These are phyloP conservation scores for Odocoileus hemionus DNA, from an alignment of 2,113 vertebrate genomes.

Conservation along the genomic window DNA sequence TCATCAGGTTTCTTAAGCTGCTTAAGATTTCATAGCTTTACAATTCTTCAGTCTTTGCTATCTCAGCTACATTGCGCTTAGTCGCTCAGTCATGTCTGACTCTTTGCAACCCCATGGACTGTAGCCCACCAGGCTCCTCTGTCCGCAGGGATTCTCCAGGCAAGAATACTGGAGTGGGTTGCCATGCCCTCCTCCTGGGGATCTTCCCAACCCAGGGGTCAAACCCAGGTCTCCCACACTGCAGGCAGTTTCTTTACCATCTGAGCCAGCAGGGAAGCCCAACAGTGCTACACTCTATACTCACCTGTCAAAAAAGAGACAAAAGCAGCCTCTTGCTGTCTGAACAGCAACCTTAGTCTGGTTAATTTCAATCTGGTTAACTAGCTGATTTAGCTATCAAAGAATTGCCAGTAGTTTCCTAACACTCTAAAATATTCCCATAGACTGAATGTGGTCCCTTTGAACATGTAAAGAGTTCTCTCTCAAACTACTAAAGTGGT, in stretches of 20 bases:
- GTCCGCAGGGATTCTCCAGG: not conserved
- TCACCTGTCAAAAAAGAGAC: not conserved
- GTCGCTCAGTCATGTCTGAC: not conserved
- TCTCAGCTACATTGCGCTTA: not conserved
- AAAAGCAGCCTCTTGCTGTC: not conserved
- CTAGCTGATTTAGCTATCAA: not conserved
- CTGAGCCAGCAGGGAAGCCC: not conserved
- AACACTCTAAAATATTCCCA: not conserved
- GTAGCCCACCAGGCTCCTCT: not conserved
- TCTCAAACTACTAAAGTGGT: not conserved
- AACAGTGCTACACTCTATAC: not conserved
- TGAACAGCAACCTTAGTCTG: not conserved
- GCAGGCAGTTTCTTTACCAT: not conserved
- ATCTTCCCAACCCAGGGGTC: not conserved
- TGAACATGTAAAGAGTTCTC: not conserved
- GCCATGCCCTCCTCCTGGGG: not conserved
- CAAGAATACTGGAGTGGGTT: not conserved
- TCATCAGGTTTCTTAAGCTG: not conserved
- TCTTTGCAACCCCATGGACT: not conserved
- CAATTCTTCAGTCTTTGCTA: not conserved
- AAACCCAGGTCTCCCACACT: not conserved
- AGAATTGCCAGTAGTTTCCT: not conserved
- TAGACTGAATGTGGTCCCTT: not conserved
- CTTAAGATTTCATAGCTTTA: not conserved
- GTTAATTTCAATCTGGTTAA: not conserved